Conservation (phyloP, 1,140 invertebrate species). For the Euglossa dilemma region DNA sequence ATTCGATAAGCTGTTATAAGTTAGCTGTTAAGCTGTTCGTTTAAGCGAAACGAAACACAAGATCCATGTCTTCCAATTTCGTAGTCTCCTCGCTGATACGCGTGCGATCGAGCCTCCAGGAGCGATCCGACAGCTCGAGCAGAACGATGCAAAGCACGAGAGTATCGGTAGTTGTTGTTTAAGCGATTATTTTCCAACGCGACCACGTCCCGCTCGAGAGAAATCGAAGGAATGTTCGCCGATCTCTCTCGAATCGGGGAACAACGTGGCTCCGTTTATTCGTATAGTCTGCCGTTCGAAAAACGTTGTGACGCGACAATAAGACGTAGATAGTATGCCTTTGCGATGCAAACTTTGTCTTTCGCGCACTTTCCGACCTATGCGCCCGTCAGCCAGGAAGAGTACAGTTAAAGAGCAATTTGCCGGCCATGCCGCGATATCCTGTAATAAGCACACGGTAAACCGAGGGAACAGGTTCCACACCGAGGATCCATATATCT, state of each 20-base stretch:
- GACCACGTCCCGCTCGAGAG: constrained; percentile 14
- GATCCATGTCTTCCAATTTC: constrained; percentile 79
- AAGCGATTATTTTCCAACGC: constrained; percentile 32
- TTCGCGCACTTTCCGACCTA: constrained; percentile 27
- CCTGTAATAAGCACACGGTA: not conserved
- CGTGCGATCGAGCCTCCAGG: not conserved
- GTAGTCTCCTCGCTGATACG: constrained; percentile 37
- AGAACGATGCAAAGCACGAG: constrained; percentile 9
- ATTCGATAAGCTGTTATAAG: not conserved
- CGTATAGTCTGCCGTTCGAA: constrained; percentile 56
- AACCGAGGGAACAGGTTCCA: not conserved
- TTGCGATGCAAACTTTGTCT: constrained; percentile 53
- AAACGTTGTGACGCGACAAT: constrained; percentile 78
- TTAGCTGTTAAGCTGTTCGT: not conserved
- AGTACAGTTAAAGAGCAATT: not conserved
- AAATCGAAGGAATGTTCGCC: not conserved
- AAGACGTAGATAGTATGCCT: constrained; percentile 73
- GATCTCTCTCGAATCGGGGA: not conserved
- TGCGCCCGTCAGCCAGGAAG: not conserved
- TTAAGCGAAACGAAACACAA: constrained; percentile 63
- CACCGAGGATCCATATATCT: not conserved
- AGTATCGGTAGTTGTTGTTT: constrained; percentile 38
- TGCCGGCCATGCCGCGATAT: not conserved
- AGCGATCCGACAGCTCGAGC: not conserved
- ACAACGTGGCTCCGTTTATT: constrained; percentile 40